phyloP scores from a whole-genome alignment of 2,888 invertebrate genomes.

The Acheta domesticus region DNA sequence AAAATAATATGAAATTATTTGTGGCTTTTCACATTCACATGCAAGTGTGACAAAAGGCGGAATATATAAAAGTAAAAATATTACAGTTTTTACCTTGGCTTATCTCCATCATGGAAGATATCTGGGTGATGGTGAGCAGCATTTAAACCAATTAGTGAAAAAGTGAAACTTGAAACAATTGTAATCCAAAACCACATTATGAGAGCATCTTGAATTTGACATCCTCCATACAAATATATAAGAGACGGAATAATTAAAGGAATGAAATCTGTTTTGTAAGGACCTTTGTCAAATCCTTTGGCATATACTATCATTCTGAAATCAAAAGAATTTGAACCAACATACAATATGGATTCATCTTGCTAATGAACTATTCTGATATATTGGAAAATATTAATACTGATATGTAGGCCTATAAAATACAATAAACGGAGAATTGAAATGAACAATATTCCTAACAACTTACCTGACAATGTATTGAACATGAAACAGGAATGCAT shows the following conservation, averaged over 20 bases:
- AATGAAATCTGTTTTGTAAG: constrained; percentile 25
- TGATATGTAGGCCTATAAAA: no score
- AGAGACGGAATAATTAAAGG: constrained; percentile 35
- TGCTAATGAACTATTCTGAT: no score
- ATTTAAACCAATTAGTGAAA: constrained; percentile 63
- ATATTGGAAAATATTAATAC: no score
- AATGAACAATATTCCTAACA: neutral
- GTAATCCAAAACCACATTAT: constrained; percentile 57
- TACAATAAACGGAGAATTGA: no score
- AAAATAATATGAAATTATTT: no score
- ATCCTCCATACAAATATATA: constrained; percentile 35
- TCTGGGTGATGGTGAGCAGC: constrained; percentile 78
- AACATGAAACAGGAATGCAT: constrained; percentile 41
- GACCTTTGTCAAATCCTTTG: constrained; percentile 4
- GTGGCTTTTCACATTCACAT: no score
- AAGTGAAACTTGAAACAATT: constrained; percentile 57
- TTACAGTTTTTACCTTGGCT: constrained; percentile 49
- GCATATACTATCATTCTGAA: neutral
- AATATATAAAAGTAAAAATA: no score
- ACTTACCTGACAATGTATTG: constrained; percentile 35
- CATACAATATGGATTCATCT: no score
- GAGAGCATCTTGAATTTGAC: constrained; percentile 45
- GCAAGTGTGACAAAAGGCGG: no score
- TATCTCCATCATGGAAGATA: constrained; percentile 75
- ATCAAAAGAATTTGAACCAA: neutral